Evolutionary conservation across 1,140 invertebrate genomes (phyloP).

Genomic region (Chironomus striatipennis): DNA sequence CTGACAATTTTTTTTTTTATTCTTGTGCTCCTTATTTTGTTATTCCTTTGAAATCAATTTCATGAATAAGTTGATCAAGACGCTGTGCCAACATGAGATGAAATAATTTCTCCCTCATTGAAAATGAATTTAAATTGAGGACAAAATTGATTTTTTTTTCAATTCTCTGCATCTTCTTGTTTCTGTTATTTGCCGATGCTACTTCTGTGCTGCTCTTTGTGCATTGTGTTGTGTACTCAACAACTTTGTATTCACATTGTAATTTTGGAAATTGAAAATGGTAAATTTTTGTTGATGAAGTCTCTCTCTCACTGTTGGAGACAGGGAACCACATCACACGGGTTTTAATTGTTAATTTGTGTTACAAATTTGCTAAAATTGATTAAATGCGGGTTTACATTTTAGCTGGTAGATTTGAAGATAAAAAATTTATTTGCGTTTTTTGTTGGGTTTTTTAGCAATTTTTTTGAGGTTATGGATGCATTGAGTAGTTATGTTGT

Average conservation of each 20-base stretch:
- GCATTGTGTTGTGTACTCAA: too few species aligned
- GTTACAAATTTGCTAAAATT: slow-evolving; percentile 14
- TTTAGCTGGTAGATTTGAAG: background rate
- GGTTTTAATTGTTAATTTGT: slow-evolving; percentile 14
- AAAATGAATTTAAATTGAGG: slow-evolving; percentile 14
- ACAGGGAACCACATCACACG: slow-evolving; percentile 5
- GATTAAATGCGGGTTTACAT: slow-evolving; percentile 12
- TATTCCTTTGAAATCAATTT: too few species aligned
- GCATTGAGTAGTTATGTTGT: too few species aligned
- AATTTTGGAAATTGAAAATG: background rate
- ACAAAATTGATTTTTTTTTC: background rate
- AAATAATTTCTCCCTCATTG: background rate
- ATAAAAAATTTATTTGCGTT: too few species aligned
- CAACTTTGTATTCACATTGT: background rate
- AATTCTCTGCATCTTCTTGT: too few species aligned
- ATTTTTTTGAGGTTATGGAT: too few species aligned
- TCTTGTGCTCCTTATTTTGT: too few species aligned
- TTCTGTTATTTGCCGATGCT: background rate
- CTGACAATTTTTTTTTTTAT: too few species aligned
- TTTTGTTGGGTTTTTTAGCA: too few species aligned
- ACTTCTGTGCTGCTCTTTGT: background rate
- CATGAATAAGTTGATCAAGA: too few species aligned
- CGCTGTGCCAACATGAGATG: background rate
- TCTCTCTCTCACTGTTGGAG: background rate
- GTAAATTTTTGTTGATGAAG: background rate